A percentile compares a stretch with the other conserved stretches of the same genome.
These are phyloP conservation scores for Drosophila persimilis DNA, from an alignment of 1,140 invertebrate species.

Conservation along the genomic window DNA sequence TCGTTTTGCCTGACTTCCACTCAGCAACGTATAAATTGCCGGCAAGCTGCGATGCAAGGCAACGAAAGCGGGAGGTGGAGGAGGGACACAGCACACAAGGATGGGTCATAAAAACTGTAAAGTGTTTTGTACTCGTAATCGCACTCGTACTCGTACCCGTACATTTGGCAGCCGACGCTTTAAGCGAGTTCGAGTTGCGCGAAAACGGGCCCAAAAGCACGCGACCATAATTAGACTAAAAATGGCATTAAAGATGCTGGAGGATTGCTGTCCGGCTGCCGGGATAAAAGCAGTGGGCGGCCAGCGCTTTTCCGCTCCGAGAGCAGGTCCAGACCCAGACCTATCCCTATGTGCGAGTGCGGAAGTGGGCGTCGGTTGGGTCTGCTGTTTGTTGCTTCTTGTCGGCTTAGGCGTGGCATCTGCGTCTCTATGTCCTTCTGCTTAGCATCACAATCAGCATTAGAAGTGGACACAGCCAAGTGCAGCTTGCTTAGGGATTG, in stretches of 20 bases:
- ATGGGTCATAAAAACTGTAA: too few species aligned
- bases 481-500: slow-evolving; percentile 6
- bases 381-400: too few species aligned
- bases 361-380: too few species aligned
- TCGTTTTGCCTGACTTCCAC: too few species aligned
- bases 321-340: background rate
- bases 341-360: background rate
- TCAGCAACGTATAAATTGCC: too few species aligned
- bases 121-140: too few species aligned
- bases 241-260: slow-evolving; percentile 25
- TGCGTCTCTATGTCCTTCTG: slow-evolving; percentile 22
- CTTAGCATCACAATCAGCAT: slow-evolving; percentile 43
- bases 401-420: slow-evolving; percentile 17
- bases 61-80: too few species aligned
- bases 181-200: too few species aligned
- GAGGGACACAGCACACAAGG: too few species aligned
- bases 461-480: slow-evolving; percentile 10
- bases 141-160: too few species aligned
- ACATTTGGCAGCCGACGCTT: too few species aligned
- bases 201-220: slow-evolving; percentile 1
- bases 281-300: background rate
- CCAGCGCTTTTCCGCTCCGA: background rate
- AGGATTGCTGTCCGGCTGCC: slow-evolving; percentile 2
- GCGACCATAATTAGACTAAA: slow-evolving; percentile 51
- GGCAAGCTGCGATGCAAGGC: too few species aligned